Base-by-base conservation (phyloP, 1,140 invertebrate species). In the Drosophila pandora region DNA sequence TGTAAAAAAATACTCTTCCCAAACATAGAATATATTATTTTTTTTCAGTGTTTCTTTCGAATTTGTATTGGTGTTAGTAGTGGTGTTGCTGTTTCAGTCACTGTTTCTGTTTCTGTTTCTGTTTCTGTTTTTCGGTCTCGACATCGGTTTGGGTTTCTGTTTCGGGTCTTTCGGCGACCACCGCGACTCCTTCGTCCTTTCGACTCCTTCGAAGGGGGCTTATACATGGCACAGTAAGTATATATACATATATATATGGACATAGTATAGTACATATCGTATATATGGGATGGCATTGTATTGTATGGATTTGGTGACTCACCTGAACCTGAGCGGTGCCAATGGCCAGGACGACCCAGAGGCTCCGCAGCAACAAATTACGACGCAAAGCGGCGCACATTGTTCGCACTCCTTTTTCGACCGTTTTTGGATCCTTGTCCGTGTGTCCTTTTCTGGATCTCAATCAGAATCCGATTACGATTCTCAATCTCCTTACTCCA, bases 281-380 rank as follows among this genome's bases (percentile, higher is more conserved):
- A 17, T 17, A 17, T 17, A 17, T 17, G 17, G 17, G 17, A 17
- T 17, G 17, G 17, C 17, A 17, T 17, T 17, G 17, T 23, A 58
- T 10, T 47, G 41, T 58, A 17, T 45, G 32, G 25, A 28, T 21
- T 63, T 22, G 53, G 85, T 87, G 83, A 87, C 83, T 87, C 83
- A 87, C 83, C 83, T 87, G 83, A 52, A 88, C 83, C 83, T 87
- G 83, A 52, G 81, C 83, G 22, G 76, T 88, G 83, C 79, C 76
- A 72, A 88, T 65, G 63, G 80, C 79, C 50, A 87, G 63, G 43
- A 87, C 54, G 71, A 69, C 83, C 83, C 76, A 83, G 65, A 87
- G 83, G 83, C 83, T 83, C 55, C 67, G 76, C 60, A 85, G 81
- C 82, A 79, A 88, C 79, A 88, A 87, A 88, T 88, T 88, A 79